These are phyloP conservation scores for Tinea semifulvella DNA, from an alignment of 2,888 invertebrate species.

Conservation along the genomic window DNA sequence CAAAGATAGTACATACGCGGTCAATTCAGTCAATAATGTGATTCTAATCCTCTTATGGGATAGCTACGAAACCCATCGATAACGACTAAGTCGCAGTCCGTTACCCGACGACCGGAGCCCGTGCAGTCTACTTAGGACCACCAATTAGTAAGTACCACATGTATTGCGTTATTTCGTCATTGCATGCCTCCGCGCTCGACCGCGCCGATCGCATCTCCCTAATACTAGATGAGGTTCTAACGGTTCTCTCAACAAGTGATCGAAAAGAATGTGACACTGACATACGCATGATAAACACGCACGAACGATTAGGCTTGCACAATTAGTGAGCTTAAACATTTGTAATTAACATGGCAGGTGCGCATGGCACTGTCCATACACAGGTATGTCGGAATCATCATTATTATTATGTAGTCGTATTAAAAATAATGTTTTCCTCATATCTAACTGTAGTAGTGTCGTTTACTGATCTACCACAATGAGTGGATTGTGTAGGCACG, in stretches of 20 bases:
- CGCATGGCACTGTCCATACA: no score
- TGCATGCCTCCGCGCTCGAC: slow-evolving; percentile 24
- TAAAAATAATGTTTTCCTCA: not conserved
- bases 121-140: slow-evolving; percentile 29
- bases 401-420: not conserved
- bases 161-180: slow-evolving; percentile 43
- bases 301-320: slow-evolving; percentile 7
- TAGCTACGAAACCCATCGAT: slow-evolving; percentile 25
- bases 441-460: not conserved
- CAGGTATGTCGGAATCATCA: not conserved
- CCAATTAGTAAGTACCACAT: slow-evolving; percentile 49
- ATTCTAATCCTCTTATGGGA: slow-evolving; percentile 13
- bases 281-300: slow-evolving; percentile 21
- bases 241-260: slow-evolving; percentile 33
- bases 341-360: no score
- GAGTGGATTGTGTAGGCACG: slow-evolving; percentile 8
- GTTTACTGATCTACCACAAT: slow-evolving; percentile 16
- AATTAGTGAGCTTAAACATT: not conserved
- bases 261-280: slow-evolving; percentile 40
- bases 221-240: slow-evolving; percentile 32
- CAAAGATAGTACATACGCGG: slow-evolving; percentile 5
- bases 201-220: slow-evolving; percentile 28
- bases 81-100: slow-evolving; percentile 47
- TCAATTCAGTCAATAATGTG: slow-evolving; percentile 13
- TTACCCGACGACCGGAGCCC: slow-evolving; percentile 27